Evolutionary conservation across 1,140 invertebrate species (phyloP).

Genomic region (Drosophila mayri): DNA sequence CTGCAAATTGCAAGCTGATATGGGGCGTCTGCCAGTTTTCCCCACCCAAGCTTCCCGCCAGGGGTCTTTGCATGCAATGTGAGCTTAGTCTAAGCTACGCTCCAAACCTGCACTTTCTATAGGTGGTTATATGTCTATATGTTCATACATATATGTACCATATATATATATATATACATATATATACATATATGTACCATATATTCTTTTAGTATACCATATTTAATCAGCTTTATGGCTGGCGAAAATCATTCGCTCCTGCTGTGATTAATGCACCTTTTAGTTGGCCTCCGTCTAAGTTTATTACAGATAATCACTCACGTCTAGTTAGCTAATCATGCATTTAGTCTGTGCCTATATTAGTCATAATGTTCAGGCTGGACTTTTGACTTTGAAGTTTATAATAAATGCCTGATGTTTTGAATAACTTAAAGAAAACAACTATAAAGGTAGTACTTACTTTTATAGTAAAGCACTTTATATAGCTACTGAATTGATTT

Average conservation of each 20-base stretch:
- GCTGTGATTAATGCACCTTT: slow-evolving; percentile 33
- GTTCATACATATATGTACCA: slow-evolving; percentile 11
- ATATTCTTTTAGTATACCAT: slow-evolving; percentile 15
- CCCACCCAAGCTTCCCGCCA: slow-evolving; percentile 5
- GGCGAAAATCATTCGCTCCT: slow-evolving; percentile 25
- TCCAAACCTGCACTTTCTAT: slow-evolving; percentile 35
- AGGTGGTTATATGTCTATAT: slow-evolving; percentile 5
- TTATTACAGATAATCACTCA: slow-evolving; percentile 10
- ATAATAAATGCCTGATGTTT: not conserved
- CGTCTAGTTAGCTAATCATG: slow-evolving; percentile 18
- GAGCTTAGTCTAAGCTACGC: slow-evolving; percentile 38
- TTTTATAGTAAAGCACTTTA: not conserved
- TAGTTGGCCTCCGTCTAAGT: slow-evolving; percentile 6
- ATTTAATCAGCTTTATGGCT: slow-evolving; percentile 22
- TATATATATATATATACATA: too few relatives aligned
- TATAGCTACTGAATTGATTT: not conserved
- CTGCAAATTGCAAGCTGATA: slow-evolving; percentile 62
- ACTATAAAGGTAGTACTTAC: not conserved
- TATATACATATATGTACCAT: too few relatives aligned
- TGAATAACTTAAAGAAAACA: not conserved
- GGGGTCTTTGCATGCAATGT: slow-evolving; percentile 54
- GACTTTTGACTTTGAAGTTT: slow-evolving; percentile 5
- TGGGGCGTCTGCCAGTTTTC: slow-evolving; percentile 26
- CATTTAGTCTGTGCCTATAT: not conserved
- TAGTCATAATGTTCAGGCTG: not conserved